Conservation (phyloP, 2,113 vertebrate species). For the Albula glossodonta region DNA sequence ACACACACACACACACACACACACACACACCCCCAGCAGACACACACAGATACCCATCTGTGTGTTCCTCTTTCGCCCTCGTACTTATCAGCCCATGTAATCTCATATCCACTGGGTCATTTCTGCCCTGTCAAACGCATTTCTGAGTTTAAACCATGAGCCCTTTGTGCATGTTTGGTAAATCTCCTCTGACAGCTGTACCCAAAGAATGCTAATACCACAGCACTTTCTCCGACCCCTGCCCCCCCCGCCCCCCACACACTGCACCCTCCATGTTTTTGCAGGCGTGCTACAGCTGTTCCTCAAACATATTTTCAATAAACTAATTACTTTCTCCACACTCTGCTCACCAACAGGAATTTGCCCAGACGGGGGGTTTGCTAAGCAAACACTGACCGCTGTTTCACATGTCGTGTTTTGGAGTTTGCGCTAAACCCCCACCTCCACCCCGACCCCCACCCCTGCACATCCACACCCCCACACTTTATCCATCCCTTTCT, state of each 20-base stretch:
- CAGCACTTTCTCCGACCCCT: conserved; percentile 5
- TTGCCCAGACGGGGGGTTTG: conserved; percentile 12
- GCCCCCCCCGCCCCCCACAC: no score
- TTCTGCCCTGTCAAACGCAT: conserved; percentile 47
- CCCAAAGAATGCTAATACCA: conserved; percentile 33
- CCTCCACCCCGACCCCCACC: no score
- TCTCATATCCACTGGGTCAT: conserved; percentile 44
- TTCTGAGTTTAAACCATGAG: conserved; percentile 37
- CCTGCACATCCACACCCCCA: no score
- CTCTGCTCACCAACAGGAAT: conserved; percentile 1
- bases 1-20: no score
- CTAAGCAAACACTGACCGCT: neutral
- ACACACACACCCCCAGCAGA: neutral
- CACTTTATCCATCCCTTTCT: no score
- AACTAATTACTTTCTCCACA: neutral
- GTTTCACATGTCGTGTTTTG: neutral
- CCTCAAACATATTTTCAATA: neutral
- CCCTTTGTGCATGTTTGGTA: conserved; percentile 39
- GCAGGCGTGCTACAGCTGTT: conserved; percentile 35
- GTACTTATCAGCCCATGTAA: conserved; percentile 25
- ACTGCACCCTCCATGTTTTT: no score
- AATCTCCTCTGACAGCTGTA: conserved; percentile 48
- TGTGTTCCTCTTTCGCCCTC: conserved; percentile 23
- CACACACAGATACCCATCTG: neutral
- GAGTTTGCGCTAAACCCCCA: no score